These are phyloP conservation scores for Pedicia rivosa DNA, from an alignment of 2,888 invertebrate genomes.

Conservation along the genomic window DNA sequence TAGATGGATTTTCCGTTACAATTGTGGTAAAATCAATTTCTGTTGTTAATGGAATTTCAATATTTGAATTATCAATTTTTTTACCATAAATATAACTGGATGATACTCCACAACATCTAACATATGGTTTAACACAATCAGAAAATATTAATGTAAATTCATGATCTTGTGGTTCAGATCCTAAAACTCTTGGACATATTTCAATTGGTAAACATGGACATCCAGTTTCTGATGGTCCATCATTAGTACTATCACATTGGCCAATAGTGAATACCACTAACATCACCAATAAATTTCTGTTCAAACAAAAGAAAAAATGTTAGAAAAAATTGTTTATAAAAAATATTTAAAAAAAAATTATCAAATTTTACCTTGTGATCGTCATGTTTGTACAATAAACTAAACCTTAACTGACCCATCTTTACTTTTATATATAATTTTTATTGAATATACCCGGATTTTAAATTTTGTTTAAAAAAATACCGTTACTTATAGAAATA, in stretches of 20 bases:
- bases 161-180: neutral
- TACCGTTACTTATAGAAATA: neutral
- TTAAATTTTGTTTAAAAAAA: neutral
- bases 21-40: neutral
- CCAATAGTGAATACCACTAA: no score
- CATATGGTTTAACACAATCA: slow-evolving; percentile 6
- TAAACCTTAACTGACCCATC: no score
- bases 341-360: no score
- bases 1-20: neutral
- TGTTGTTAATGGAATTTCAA: neutral
- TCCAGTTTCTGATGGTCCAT: no score
- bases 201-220: slow-evolving; percentile 4
- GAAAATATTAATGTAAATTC: neutral
- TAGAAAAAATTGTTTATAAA: no score
- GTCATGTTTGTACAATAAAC: no score
- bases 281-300: no score
- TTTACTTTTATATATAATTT: neutral
- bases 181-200: neutral
- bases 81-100: neutral
- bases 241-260: no score
- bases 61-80: neutral
- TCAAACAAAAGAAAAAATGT: no score
- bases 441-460: no score
- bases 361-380: no score
- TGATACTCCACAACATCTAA: slow-evolving; percentile 7